A percentile compares a stretch with the other conserved stretches of the same genome.
phyloP scores from a whole-genome alignment of 2,113 vertebrate genomes.

The Silurus glanis region DNA sequence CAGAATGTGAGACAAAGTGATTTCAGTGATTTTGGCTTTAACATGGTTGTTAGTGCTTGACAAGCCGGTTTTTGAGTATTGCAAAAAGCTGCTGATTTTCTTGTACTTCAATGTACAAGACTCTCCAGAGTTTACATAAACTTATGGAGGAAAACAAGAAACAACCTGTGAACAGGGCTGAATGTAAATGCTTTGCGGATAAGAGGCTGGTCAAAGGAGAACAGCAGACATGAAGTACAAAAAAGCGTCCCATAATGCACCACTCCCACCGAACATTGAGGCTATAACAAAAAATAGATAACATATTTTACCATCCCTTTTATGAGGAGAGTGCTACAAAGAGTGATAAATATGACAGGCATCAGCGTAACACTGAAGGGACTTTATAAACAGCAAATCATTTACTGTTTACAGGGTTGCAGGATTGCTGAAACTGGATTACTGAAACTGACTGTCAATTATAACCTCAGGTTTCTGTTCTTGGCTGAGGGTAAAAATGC shows the following conservation, averaged over 20 bases:
- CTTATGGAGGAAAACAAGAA: not conserved
- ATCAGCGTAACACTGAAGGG: not conserved
- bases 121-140: not conserved
- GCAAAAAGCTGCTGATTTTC: not conserved
- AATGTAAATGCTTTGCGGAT: not conserved
- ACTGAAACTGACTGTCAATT: not conserved
- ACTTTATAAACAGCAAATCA: not conserved
- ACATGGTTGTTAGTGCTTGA: not conserved
- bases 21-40: not conserved
- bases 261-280: not conserved
- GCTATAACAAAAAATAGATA: not conserved
- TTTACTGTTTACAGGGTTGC: not conserved
- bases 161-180: not conserved
- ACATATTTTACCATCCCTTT: slow-evolving; percentile 42
- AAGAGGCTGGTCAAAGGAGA: not conserved
- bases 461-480: not conserved
- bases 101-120: not conserved
- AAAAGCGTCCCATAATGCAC: not conserved
- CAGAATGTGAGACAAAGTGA: not conserved
- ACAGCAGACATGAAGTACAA: not conserved
- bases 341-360: not conserved
- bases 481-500: not conserved
- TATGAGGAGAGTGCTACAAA: slow-evolving; percentile 56
- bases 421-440: not conserved
- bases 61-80: not conserved